These are phyloP conservation scores for Heliconius ethilla DNA, from an alignment of 2,888 invertebrate genomes.

Conservation along the genomic window DNA sequence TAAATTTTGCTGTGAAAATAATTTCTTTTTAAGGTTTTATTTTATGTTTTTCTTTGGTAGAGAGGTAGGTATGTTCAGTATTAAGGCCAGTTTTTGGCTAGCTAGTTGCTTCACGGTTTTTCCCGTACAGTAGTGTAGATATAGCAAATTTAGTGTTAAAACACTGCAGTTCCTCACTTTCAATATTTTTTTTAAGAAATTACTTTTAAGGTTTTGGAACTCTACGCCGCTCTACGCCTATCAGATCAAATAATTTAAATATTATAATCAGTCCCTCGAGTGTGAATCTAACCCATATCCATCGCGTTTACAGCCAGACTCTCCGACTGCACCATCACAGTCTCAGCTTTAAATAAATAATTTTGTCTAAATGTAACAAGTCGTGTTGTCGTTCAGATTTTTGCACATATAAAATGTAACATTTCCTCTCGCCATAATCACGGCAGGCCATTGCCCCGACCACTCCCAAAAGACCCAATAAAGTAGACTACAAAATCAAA, in stretches of 20 bases:
- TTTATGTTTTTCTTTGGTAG: neutral
- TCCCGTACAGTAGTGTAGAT: neutral
- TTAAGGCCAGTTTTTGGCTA: neutral
- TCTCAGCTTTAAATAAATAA: neutral
- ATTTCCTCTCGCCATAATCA: neutral
- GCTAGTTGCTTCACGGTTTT: neutral
- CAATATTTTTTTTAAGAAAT: neutral
- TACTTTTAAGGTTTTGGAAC: neutral
- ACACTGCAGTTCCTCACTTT: neutral
- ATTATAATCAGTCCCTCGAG: too few species aligned
- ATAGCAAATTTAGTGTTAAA: neutral
- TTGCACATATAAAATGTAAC: conserved; percentile 13
- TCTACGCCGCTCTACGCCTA: neutral
- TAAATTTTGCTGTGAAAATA: conserved; percentile 10
- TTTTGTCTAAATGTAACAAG: neutral
- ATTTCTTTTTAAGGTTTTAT: conserved; percentile 9
- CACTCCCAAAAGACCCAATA: conserved; percentile 16
- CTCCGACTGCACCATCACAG: too few species aligned
- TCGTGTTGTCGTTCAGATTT: neutral
- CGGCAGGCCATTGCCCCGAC: conserved; percentile 14
- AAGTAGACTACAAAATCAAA: conserved; percentile 20
- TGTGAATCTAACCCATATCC: too few species aligned
- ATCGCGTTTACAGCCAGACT: too few species aligned
- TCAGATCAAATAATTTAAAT: too few species aligned
- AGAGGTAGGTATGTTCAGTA: neutral